A percentile compares a stretch with the other conserved stretches of the same genome.
Evolutionary conservation across 2,888 invertebrate species (phyloP).

Genomic region (Drosophila fulvimacula): DNA sequence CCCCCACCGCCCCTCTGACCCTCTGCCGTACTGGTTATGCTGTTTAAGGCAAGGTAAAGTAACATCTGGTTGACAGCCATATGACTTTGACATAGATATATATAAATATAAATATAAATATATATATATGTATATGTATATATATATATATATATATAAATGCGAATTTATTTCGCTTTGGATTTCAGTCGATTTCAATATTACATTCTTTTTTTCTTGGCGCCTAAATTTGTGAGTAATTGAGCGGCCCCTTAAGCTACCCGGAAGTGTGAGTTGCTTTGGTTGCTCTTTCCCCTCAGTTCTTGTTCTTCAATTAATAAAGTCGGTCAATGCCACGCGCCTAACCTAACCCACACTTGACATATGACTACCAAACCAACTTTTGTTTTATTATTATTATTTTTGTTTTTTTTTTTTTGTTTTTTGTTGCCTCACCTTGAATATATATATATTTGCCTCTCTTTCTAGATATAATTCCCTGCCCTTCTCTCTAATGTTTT

Average conservation of each 20-base stretch:
- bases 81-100: conserved; percentile 69
- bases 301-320: conserved; percentile 47
- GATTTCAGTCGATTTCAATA: conserved; percentile 39
- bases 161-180: conserved; percentile 30
- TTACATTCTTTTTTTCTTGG: background rate
- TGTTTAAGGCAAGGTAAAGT: conserved; percentile 31
- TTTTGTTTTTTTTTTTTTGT: conserved; percentile 11
- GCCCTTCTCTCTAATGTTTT: background rate
- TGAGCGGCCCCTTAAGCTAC: background rate
- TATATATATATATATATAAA: background rate
- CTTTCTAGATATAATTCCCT: background rate
- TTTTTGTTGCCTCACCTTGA: conserved; percentile 42
- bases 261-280: conserved; percentile 12
- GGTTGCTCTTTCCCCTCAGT: conserved; percentile 5
- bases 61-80: conserved; percentile 14
- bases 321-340: conserved; percentile 72
- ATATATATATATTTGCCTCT: conserved; percentile 14
- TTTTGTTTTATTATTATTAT: conserved; percentile 2
- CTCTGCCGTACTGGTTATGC: conserved; percentile 4
- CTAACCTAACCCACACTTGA: conserved; percentile 44
- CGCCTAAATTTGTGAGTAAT: conserved; percentile 10
- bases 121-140: background rate
- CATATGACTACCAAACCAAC: conserved; percentile 43
- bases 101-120: background rate
- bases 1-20: background rate